Evolutionary conservation across 2,888 invertebrate genomes (phyloP), one percentile per base, ranked within the genome.

Genomic region (Drosophila monieri): DNA sequence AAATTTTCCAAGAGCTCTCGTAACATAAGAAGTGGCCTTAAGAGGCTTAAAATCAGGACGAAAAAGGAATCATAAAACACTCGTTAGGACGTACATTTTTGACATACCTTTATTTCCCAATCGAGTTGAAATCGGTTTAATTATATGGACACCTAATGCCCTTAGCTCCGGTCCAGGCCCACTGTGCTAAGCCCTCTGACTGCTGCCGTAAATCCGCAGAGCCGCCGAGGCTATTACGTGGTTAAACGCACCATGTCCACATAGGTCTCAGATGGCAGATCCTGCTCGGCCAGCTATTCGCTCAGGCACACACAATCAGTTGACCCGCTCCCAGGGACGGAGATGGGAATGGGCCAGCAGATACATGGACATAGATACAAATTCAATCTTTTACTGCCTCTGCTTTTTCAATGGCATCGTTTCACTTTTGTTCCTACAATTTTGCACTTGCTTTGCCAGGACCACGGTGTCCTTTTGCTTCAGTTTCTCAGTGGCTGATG

Each of bases 201-300:
- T 65, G 47, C 39, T 53, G 46, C 53, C 54, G 55, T 53, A 66
- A 66, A 59, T 60, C 66, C 59, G 73, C 55, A 73, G 55, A 51
- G 60, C 66, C 68, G 48, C 59, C 48, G 57, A 62, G 69, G 69
- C 69, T 74, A 69, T 74, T 74, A 69, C 74, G 74, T 74, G 74
- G 74, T 74, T 74, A 74, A 74, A 74, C 74, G 74, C 74, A 74
- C 56, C 64, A 70, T 74, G 62, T 69, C 69, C 74, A 74, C 71
- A 64, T 48, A 53, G 64, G 70, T 64, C 72, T 64, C 72, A 57
- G 57, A 52, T 64, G 64, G 64, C 51, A 43, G 64, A 52, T 49
- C 55, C 37, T 62, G 71, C 49, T 43, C 41, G 46, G 54, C 49
- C 71, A 54, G 64, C 58, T 49, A 65, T 71, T 72, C 53, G 71